Evolutionary conservation across 2,113 vertebrate genomes (phyloP), one percentile per base, ranked within the genome.

Genomic region (Pogonocichla stellata): DNA sequence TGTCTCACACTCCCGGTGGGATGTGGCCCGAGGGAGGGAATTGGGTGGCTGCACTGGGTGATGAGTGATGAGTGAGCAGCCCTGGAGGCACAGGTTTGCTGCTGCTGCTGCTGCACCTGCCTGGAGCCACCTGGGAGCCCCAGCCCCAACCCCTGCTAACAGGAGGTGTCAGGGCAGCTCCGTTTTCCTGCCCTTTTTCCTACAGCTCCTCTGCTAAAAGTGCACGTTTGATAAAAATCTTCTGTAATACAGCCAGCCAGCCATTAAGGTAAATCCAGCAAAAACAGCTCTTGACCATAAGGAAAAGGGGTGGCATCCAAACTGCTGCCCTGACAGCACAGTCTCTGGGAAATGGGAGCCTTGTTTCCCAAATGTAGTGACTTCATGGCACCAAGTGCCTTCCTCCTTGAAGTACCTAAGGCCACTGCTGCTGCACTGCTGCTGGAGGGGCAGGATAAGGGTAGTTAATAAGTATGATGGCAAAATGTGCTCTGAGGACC

Each of bases 1-100:
- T 8, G 70, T 91, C 93, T 97, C 70, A 77, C 95, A 96, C 96
- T 40, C 94, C 40, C 66, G 14, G 84, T 42, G 87, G 65, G 86
- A 1, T 31, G 60, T 25, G 42, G 25, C 2, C 2, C 3, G 43
- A 51, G 43, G 73, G 57, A 69, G 92, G 94, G 86, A 95, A 96
- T 85, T 53, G 93, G 48, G 61, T 66, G 95, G 71, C 69, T 22
- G 69, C 65, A 29, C n/a, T n/a, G n/a, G n/a, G n/a, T n/a, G n/a
- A n/a, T n/a, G n/a, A n/a, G 72, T 11, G 65, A 42, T 42, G 86
- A 23, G 45, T 45, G 66, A n/a, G 1, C 40, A 66, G 47, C 8
- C 51, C 6, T 3, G 25, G 83, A 43, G 36, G 20, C 19, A 10
- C 31, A 7, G 36, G 10, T 9, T 31, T 48, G 60, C 12, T 42